Evolutionary conservation across 2,888 invertebrate genomes (phyloP).

Genomic region (Agrotis clavis): DNA sequence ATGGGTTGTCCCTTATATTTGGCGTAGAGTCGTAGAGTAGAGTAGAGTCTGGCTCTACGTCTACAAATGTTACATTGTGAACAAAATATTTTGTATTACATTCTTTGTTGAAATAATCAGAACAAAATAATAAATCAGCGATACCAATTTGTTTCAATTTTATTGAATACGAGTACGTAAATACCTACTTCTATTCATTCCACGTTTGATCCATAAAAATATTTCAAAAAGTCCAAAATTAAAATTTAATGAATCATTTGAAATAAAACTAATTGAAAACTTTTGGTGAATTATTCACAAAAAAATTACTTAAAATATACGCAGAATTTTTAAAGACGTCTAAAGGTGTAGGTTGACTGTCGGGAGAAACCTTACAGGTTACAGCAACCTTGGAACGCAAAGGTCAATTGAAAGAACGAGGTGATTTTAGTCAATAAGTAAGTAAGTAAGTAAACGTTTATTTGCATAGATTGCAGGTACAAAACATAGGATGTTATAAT

Average conservation of each 20-base stretch:
- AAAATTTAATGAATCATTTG: slow-evolving; percentile 42
- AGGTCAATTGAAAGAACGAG: no score
- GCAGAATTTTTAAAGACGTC: slow-evolving; percentile 2
- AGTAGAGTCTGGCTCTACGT: no score
- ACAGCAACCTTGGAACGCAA: no score
- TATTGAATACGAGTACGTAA: slow-evolving; percentile 25
- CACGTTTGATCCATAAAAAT: slow-evolving; percentile 40
- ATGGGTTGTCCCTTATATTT: no score
- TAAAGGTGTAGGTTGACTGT: background rate
- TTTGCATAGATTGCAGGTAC: no score
- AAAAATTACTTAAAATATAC: slow-evolving; percentile 7
- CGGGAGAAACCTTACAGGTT: background rate
- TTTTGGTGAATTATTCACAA: slow-evolving; percentile 27
- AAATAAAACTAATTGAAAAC: slow-evolving; percentile 34
- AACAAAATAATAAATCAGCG: slow-evolving; percentile 27
- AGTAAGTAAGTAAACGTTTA: no score
- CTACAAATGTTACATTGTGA: background rate
- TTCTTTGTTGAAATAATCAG: slow-evolving; percentile 9
- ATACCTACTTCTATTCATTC: slow-evolving; percentile 26
- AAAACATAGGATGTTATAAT: no score
- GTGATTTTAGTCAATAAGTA: no score
- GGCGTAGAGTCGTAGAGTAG: no score
- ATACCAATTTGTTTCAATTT: slow-evolving; percentile 45
- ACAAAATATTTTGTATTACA: background rate
- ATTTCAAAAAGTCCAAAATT: slow-evolving; percentile 20